Conservation (phyloP, 2,888 invertebrate species). For the Taenaris catops region DNA sequence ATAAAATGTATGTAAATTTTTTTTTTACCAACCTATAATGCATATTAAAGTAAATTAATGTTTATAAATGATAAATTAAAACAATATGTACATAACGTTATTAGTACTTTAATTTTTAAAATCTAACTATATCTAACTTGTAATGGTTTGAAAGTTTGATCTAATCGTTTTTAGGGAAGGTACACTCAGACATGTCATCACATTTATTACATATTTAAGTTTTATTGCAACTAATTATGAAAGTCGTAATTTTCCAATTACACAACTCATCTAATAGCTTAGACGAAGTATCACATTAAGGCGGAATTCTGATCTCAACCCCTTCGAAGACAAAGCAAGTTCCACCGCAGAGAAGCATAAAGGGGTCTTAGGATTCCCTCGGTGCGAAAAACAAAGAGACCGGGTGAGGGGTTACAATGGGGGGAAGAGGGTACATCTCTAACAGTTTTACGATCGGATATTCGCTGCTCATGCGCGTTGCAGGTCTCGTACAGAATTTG, state of each 20-base stretch:
- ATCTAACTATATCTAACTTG: too few relatives aligned
- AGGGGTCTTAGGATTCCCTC: constrained; percentile 70
- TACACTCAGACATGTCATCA: too few relatives aligned
- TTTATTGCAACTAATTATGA: constrained; percentile 16
- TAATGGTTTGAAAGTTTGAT: too few relatives aligned
- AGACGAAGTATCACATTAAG: constrained; percentile 19
- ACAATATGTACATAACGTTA: too few relatives aligned
- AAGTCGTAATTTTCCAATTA: constrained; percentile 18
- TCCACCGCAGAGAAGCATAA: constrained; percentile 62
- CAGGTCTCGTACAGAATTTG: constrained; percentile 60
- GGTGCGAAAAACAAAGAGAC: constrained; percentile 74
- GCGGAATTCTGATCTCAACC: constrained; percentile 36
- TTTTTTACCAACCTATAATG: too few relatives aligned
- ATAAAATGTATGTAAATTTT: too few relatives aligned
- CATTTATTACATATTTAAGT: too few relatives aligned
- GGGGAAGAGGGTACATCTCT: constrained; percentile 45
- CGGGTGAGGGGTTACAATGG: constrained; percentile 36
- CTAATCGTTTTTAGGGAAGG: too few relatives aligned
- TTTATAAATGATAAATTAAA: too few relatives aligned
- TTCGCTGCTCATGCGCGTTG: constrained; percentile 70
- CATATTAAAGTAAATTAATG: too few relatives aligned
- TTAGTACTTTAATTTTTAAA: too few relatives aligned
- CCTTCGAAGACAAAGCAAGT: constrained; percentile 36
- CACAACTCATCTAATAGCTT: constrained; percentile 22
- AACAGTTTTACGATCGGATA: constrained; percentile 75